Conservation (phyloP, 2,113 vertebrate genomes). For the Malurus cyaneus region DNA sequence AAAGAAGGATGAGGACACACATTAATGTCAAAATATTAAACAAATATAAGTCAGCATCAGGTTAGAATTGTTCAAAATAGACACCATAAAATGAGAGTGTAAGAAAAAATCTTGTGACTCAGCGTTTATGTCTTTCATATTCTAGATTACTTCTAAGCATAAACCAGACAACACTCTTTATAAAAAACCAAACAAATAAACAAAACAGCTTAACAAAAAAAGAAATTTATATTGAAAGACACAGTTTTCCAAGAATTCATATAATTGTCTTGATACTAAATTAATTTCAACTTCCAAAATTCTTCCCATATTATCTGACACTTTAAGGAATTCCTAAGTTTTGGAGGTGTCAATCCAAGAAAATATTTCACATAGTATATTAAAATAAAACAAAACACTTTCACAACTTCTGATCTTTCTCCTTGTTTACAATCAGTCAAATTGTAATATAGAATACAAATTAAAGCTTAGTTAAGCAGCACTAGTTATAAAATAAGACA, state of each 20-base stretch:
- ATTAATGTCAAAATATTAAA: not conserved
- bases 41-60: not conserved
- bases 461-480: not conserved
- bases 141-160: not conserved
- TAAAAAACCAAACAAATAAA: not conserved
- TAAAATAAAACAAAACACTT: rapidly evolving
- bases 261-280: not conserved
- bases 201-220: not conserved
- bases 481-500: not conserved
- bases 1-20: not conserved
- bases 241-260: not conserved
- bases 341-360: not conserved
- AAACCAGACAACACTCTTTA: rapidly evolving
- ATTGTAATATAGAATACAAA: not conserved
- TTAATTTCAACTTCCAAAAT: not conserved
- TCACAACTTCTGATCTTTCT: not conserved
- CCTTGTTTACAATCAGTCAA: not conserved
- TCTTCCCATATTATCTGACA: not conserved
- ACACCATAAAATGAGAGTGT: not conserved
- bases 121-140: not conserved
- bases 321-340: not conserved
- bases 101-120: not conserved
- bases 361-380: not conserved
- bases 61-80: not conserved
- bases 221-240: not conserved